Conservation (phyloP, 2,113 vertebrate genomes). For the Tyto alba region DNA sequence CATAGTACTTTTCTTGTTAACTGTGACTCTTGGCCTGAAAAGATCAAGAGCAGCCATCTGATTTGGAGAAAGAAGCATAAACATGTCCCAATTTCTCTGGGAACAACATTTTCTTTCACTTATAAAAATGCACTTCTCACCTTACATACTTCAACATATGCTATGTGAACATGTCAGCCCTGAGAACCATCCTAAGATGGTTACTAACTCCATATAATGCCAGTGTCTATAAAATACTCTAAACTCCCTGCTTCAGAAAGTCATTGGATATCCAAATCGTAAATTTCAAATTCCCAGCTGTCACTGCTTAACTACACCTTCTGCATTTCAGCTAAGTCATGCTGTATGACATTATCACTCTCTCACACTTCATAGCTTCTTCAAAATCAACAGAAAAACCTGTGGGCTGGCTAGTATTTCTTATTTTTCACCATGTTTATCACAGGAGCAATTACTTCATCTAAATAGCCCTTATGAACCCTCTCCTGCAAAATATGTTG, state of each 20-base stretch:
- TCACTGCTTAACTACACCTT: background rate
- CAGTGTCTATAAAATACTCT: background rate
- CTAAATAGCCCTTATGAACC: background rate
- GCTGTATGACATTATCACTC: background rate
- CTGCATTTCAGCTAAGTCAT: constrained; percentile 47
- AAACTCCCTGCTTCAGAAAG: background rate
- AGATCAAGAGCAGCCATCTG: background rate
- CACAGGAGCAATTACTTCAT: background rate
- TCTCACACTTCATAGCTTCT: background rate
- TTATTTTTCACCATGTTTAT: background rate
- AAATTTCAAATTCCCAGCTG: constrained; percentile 36
- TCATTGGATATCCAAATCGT: background rate
- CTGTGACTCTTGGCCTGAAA: background rate
- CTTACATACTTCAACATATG: background rate
- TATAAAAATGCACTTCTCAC: background rate
- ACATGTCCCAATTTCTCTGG: background rate
- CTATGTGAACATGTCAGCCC: background rate
- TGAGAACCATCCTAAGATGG: background rate
- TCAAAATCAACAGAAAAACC: background rate
- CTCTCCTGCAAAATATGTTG: background rate
- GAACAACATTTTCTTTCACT: background rate
- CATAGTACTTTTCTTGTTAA: background rate
- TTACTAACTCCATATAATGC: background rate
- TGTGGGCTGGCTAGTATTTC: background rate
- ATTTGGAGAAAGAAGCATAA: background rate